Evolutionary conservation across 2,113 vertebrate species (phyloP).

Genomic region (Cebidichthys violaceus): DNA sequence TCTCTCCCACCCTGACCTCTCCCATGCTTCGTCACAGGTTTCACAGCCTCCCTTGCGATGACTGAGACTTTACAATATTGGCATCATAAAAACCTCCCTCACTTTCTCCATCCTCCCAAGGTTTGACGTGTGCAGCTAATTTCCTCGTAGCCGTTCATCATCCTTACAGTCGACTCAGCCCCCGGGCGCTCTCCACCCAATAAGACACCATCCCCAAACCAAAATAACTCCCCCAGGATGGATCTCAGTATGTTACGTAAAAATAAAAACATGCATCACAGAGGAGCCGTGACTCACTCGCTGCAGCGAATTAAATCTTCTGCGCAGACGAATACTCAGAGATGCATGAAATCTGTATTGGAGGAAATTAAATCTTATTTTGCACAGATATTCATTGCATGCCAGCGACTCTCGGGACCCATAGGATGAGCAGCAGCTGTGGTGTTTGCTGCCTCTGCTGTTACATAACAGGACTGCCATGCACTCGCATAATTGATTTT

Average conservation of each 20-base stretch:
- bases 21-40: slow-evolving; percentile 21
- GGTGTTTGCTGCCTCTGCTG: slow-evolving; percentile 45
- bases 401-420: slow-evolving; percentile 31
- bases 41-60: slow-evolving; percentile 28
- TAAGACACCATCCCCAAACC: slow-evolving; percentile 59
- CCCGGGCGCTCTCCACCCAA: slow-evolving; percentile 39
- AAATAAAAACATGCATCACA: slow-evolving; percentile 49
- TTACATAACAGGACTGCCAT: slow-evolving; percentile 74
- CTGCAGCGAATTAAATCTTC: slow-evolving; percentile 35
- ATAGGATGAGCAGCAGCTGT: slow-evolving; percentile 72
- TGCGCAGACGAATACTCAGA: slow-evolving; percentile 1
- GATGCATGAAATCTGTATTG: slow-evolving; percentile 20
- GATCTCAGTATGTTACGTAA: slow-evolving; percentile 55
- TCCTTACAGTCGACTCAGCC: slow-evolving; percentile 23
- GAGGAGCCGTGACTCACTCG: slow-evolving; percentile 55
- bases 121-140: slow-evolving; percentile 7
- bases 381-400: slow-evolving; percentile 40
- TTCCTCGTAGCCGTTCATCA: slow-evolving; percentile 27
- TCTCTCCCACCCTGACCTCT: slow-evolving; percentile 45
- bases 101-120: slow-evolving; percentile 15
- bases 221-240: slow-evolving; percentile 72
- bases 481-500: slow-evolving; percentile 74
- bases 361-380: slow-evolving; percentile 55
- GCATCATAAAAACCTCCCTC: slow-evolving; percentile 26
- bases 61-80: slow-evolving; percentile 28